Percentiles rank a stretch among this genome's conserved stretches.
phyloP scores from a whole-genome alignment of 2,113 vertebrate genomes.

The Dunckerocampus dactyliophorus region DNA sequence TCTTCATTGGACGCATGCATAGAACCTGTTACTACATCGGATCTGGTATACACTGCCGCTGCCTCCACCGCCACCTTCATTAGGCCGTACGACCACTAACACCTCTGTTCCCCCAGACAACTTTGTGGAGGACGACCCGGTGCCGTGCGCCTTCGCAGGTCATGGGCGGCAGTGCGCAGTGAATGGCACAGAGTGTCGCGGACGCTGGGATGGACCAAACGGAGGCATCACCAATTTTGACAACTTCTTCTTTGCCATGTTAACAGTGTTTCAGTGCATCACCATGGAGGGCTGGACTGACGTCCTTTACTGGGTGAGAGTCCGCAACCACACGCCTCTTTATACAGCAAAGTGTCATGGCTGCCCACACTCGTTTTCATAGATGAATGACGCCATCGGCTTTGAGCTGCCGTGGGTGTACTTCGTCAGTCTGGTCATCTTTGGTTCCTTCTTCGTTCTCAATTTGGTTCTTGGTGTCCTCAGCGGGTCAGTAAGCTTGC shows the following conservation, averaged over 20 bases:
- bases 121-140: slow-evolving; percentile 82
- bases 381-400: slow-evolving; percentile 92
- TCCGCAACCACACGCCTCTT: background rate
- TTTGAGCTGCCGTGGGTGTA: slow-evolving; percentile 90
- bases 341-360: background rate
- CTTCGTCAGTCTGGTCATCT: slow-evolving; percentile 89
- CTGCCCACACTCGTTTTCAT: background rate
- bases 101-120: slow-evolving; percentile 61
- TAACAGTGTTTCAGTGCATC: slow-evolving; percentile 90
- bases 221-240: slow-evolving; percentile 92
- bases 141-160: slow-evolving; percentile 82
- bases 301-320: slow-evolving; percentile 84
- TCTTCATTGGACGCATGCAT: slow-evolving; percentile 94
- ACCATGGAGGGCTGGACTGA: slow-evolving; percentile 94
- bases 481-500: slow-evolving; percentile 76
- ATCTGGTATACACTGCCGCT: slow-evolving; percentile 62
- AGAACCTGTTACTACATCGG: slow-evolving; percentile 83
- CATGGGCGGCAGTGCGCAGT: slow-evolving; percentile 76
- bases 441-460: slow-evolving; percentile 92
- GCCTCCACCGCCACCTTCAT: background rate
- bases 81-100: background rate
- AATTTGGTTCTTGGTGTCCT: slow-evolving; percentile 91
- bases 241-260: slow-evolving; percentile 93
- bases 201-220: slow-evolving; percentile 85
- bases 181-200: slow-evolving; percentile 82